These are phyloP conservation scores for Lycocerus yunnanus DNA, from an alignment of 2,888 invertebrate species.

Conservation along the genomic window DNA sequence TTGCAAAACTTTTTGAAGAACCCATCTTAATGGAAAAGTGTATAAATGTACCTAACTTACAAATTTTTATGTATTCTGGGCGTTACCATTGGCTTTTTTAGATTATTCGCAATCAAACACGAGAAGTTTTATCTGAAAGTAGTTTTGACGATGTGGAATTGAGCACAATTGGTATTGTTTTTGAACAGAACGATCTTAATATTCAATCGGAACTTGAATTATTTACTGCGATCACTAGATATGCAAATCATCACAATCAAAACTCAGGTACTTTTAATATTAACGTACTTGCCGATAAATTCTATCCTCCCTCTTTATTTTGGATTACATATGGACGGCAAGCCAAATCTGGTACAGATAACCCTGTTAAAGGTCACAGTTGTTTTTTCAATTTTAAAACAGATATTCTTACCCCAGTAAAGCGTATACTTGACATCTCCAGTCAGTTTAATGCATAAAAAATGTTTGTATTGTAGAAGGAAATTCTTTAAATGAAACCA, in stretches of 20 bases:
- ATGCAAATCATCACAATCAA: slow-evolving; percentile 63
- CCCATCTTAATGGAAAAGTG: slow-evolving; percentile 81
- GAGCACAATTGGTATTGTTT: slow-evolving; percentile 73
- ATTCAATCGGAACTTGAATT: slow-evolving; percentile 77
- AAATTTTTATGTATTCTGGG: not conserved
- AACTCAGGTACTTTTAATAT: slow-evolving; percentile 56
- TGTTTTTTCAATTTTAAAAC: no score
- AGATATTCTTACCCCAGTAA: no score
- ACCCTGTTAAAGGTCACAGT: no score
- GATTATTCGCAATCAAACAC: slow-evolving; percentile 78
- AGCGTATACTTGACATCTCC: no score
- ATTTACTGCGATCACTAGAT: slow-evolving; percentile 74
- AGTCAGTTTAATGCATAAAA: no score
- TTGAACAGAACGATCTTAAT: slow-evolving; percentile 74
- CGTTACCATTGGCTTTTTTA: slow-evolving; percentile 47
- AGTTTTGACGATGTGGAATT: slow-evolving; percentile 80
- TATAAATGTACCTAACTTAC: slow-evolving; percentile 62
- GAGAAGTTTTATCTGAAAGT: slow-evolving; percentile 73
- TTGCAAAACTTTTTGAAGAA: slow-evolving; percentile 84
- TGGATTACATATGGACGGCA: no score
- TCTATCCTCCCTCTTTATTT: no score
- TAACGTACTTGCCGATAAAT: no score
- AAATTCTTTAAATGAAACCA: slow-evolving; percentile 36
- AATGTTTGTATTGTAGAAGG: slow-evolving; percentile 23
- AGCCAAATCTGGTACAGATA: no score